Base-by-base conservation (phyloP, 2,113 vertebrate genomes). In the Trematomus loennbergii region DNA sequence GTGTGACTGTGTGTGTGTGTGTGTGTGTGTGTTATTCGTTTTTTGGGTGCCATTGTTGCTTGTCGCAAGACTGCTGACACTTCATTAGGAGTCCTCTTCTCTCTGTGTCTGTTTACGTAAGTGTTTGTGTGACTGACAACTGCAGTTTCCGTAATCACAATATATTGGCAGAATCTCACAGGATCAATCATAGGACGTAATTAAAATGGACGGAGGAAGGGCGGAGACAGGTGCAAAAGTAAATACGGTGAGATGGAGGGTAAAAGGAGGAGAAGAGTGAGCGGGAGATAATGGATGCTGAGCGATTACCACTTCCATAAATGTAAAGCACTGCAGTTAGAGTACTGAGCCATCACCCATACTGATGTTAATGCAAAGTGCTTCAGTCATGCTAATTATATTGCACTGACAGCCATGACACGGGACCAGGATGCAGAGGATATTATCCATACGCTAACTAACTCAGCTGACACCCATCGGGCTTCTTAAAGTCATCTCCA, bases 311-410 rank as follows among this genome's bases (percentile, higher is more conserved):
- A 45, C 85, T 72, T 68, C 83, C 83, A 88, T 89, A 82, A 88
- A 91, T 88, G 86, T 88, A 73, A 88, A 87, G 79, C 17, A 78
- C 13, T 63, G 81, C 78, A 61, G 77, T 90, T 78, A 82, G 81
- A 82, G 64, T 73, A 64, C 72, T 59, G 83, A 63, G 86, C 83
- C 81, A 71, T 91, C 75, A 69, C 64, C 85, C 79, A 20, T 71
- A 54, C 76, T 83, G 88, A 90, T 87, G 88, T 81, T 84, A 87
- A 85, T 86, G 80, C 61, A 85, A 87, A 89, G 86, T 85, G 82
- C 62, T 81, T 89, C 78, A 85, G 83, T 92, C 87, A 82, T 84
- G 78, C 82, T 91, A 90, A 91, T 86, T 85, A 29, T 45, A 91
- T 91, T 79, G 68, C 72, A 58, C 50, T 84, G 88, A 90, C 92